Conservation (phyloP, 2,888 invertebrate species). For the Seira musarum region DNA sequence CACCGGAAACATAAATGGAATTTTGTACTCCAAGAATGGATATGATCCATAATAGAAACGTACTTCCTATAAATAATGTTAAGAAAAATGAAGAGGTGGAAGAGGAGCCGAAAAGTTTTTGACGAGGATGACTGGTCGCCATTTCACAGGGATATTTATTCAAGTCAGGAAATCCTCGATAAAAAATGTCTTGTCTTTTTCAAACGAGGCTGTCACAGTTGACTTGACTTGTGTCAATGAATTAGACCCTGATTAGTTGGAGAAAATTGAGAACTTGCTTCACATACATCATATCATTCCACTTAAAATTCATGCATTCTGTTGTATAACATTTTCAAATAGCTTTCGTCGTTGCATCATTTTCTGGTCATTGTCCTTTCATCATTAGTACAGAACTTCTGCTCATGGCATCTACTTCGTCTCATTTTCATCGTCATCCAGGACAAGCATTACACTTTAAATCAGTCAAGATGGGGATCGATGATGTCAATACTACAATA, state of each 20-base stretch:
- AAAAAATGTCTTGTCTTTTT: background rate
- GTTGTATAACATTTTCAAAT: no score
- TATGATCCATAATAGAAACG: background rate
- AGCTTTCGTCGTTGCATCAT: no score
- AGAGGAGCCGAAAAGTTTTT: slow-evolving; percentile 40
- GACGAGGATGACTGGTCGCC: slow-evolving; percentile 42
- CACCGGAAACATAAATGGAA: slow-evolving; percentile 23
- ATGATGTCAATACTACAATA: no score
- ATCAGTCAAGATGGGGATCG: background rate
- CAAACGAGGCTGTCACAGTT: background rate
- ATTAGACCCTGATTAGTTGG: background rate
- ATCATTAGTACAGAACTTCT: background rate
- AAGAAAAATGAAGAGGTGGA: background rate
- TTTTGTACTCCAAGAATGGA: background rate
- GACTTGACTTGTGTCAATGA: background rate
- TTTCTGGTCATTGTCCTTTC: background rate
- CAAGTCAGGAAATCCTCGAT: background rate
- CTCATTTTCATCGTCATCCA: no score
- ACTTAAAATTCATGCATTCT: no score
- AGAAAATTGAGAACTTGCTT: no score
- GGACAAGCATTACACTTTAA: background rate
- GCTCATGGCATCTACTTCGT: no score
- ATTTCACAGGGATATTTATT: slow-evolving; percentile 22
- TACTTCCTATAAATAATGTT: background rate
- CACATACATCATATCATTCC: no score